These are phyloP conservation scores for Pinna nobilis DNA, from an alignment of 1,140 invertebrate genomes.

Conservation along the genomic window DNA sequence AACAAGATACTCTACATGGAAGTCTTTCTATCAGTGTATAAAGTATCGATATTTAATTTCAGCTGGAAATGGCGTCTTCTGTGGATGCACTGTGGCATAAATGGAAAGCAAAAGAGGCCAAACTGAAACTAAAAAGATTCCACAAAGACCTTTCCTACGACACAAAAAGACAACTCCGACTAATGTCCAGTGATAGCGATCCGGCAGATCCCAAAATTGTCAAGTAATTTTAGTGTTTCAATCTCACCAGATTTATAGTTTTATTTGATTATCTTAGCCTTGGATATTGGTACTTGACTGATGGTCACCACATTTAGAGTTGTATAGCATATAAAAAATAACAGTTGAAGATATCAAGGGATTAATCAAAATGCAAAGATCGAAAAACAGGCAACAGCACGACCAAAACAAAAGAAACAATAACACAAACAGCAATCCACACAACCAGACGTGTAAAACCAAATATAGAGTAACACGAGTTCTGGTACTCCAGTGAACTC, in stretches of 20 bases:
- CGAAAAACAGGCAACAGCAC: too few relatives aligned
- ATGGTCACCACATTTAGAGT: too few relatives aligned
- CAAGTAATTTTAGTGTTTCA: slow-evolving; percentile 1
- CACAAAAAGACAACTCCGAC: slow-evolving; percentile 5
- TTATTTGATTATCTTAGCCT: background rate
- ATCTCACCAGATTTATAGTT: background rate
- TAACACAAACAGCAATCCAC: too few relatives aligned
- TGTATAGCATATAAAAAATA: too few relatives aligned
- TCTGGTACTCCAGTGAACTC: background rate
- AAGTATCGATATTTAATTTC: background rate
- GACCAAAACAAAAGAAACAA: too few relatives aligned
- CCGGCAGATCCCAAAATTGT: slow-evolving; percentile 7
- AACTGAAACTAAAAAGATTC: background rate
- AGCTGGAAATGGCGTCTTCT: background rate
- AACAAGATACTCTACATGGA: background rate
- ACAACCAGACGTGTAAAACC: too few relatives aligned
- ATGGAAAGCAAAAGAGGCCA: background rate
- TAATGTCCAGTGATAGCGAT: slow-evolving; percentile 9
- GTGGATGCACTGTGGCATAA: background rate
- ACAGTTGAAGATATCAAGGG: too few relatives aligned
- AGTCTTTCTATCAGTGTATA: background rate
- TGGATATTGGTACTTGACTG: background rate
- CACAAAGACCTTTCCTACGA: slow-evolving; percentile 3
- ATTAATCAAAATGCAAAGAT: too few relatives aligned
- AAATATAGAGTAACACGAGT: too few relatives aligned